Evolutionary conservation across 2,888 invertebrate species (phyloP).

Genomic region (Sisyra nigra): DNA sequence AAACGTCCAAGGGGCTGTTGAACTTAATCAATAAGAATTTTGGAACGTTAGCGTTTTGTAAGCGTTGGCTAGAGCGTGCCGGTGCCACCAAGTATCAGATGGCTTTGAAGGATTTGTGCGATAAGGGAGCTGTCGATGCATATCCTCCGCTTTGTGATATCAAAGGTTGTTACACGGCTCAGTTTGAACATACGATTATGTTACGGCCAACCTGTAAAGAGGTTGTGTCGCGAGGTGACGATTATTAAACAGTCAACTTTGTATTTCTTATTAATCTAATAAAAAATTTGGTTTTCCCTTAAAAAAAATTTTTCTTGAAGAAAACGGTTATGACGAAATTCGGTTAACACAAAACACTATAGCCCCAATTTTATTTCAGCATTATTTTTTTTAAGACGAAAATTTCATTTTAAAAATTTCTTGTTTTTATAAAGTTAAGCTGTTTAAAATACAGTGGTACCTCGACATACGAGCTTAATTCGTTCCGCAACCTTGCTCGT

Average conservation of each 20-base stretch:
- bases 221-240: conserved; percentile 89
- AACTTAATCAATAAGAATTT: conserved; percentile 93
- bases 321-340: no score
- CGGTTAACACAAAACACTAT: no score
- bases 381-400: no score
- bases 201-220: conserved; percentile 97
- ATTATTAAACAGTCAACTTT: conserved; percentile 46
- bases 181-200: conserved; percentile 97
- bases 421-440: no score
- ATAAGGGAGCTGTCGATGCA: conserved; percentile 93
- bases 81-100: conserved; percentile 96
- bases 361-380: no score
- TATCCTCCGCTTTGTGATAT: conserved; percentile 97
- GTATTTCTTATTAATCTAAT: no score
- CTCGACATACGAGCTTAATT: no score
- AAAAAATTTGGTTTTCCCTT: no score
- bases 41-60: conserved; percentile 95
- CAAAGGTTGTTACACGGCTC: conserved; percentile 96
- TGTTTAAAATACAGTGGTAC: no score
- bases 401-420: no score
- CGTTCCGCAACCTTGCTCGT: no score
- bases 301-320: no score
- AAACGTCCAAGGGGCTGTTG: conserved; percentile 83
- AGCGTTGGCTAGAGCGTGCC: conserved; percentile 94
- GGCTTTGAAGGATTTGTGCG: conserved; percentile 96